Base-by-base conservation (phyloP, 2,888 invertebrate species). In the Phania funesta region DNA sequence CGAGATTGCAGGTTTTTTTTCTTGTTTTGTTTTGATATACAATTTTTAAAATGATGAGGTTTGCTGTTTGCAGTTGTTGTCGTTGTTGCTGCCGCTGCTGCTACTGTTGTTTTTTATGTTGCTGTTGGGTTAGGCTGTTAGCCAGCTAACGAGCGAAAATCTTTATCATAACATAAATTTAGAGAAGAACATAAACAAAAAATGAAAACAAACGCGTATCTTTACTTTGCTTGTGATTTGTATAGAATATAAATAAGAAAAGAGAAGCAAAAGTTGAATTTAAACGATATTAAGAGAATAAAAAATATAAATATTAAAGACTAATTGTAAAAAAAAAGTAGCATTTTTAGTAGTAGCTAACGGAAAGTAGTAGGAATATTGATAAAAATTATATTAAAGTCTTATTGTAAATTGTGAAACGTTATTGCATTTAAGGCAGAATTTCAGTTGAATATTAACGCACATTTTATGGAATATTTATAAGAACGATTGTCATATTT, bases 1-100 rank as follows among this genome's bases (percentile, higher is more conserved):
- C 80, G 81, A 84, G 85, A 88, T 84, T 88, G 86, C 77, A 83
- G 68, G 75, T 74, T 82, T 68, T 70, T 58, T 76, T 80, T 79
- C 54, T 79, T 76, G 80, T 74, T 79, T 79, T 78, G 75, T 80
- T 83, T 79, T 77, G 79, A 41, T 83, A 71, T 71, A 75, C 41
- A 79, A 52, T 75, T 79, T 79, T 80, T 35, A 73, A 46, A 54
- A 77, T 44, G 44, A 74, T 62, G 44, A 80, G 29, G 35, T 64
- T 41, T 13, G 50, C 32, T 35, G 35, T n/a, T n/a, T 56, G 32
- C 54, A 70, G 50, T 38, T 52, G 52, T 29, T 50, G 50, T 41
- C 29, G 52, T 20, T 18, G 48, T 64, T 44, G 56, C 29, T 67
- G 46, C 50, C 44, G 35, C 35, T 76, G 48, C 52, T 52, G 60